These are phyloP conservation scores for Scaptomyza cyrtandrae DNA, from an alignment of 2,888 invertebrate genomes.

Conservation along the genomic window DNA sequence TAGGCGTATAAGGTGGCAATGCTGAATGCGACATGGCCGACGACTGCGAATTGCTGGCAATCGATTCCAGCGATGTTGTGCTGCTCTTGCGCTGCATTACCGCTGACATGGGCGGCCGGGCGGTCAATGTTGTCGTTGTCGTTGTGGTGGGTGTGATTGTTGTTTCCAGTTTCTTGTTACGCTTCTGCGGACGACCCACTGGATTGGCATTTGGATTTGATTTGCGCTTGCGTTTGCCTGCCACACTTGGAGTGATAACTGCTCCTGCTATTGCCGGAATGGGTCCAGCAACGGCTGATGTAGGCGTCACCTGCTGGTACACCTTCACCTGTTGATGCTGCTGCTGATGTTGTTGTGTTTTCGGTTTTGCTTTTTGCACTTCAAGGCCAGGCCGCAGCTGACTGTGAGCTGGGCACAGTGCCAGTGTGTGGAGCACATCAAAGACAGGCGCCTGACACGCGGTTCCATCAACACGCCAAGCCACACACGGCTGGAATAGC, in stretches of 20 bases:
- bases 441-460: slow-evolving; percentile 92
- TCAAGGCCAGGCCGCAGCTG: slow-evolving; percentile 89
- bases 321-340: slow-evolving; percentile 15
- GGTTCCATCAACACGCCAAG: slow-evolving; percentile 90
- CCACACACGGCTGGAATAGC: slow-evolving; percentile 92
- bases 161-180: slow-evolving; percentile 85
- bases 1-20: slow-evolving; percentile 53
- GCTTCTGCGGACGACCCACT: slow-evolving; percentile 86
- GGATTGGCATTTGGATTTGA: slow-evolving; percentile 65
- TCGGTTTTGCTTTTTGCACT: slow-evolving; percentile 18
- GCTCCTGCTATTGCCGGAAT: slow-evolving; percentile 17
- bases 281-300: slow-evolving; percentile 26
- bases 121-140: slow-evolving; percentile 15
- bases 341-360: neutral
- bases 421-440: slow-evolving; percentile 91
- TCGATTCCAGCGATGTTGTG: slow-evolving; percentile 83
- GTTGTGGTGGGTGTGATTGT: slow-evolving; percentile 16
- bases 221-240: slow-evolving; percentile 72
- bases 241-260: neutral
- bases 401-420: slow-evolving; percentile 94
- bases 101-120: slow-evolving; percentile 57
- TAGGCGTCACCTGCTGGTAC: slow-evolving; percentile 19
- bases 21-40: slow-evolving; percentile 70
- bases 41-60: slow-evolving; percentile 83
- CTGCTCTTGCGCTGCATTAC: slow-evolving; percentile 82